phyloP scores from a whole-genome alignment of 1,140 invertebrate species.

The Arion vulgaris region DNA sequence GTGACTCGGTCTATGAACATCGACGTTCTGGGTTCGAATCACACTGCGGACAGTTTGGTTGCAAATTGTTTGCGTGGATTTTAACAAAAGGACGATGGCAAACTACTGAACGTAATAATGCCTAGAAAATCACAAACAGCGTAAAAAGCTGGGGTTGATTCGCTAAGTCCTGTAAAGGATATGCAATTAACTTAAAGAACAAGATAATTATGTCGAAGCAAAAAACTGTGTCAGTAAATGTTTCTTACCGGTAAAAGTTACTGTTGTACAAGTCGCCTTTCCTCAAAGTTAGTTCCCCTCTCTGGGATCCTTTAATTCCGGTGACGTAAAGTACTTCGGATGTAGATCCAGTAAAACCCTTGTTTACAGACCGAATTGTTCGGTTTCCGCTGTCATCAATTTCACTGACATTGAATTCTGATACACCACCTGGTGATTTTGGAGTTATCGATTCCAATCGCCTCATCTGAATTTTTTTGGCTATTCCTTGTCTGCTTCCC shows the following conservation, averaged over 20 bases:
- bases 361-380: slow-evolving; percentile 56
- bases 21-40: too few relatives aligned
- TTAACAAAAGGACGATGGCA: too few relatives aligned
- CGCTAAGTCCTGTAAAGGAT: too few relatives aligned
- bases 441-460: neutral
- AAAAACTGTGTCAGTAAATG: too few relatives aligned
- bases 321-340: slow-evolving; percentile 60
- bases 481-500: slow-evolving; percentile 39
- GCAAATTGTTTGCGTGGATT: too few relatives aligned
- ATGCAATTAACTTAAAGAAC: too few relatives aligned
- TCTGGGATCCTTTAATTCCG: slow-evolving; percentile 13
- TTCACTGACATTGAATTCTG: slow-evolving; percentile 55
- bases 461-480: slow-evolving; percentile 54
- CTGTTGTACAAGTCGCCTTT: neutral
- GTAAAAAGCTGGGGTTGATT: too few relatives aligned
- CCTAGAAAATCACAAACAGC: too few relatives aligned
- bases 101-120: too few relatives aligned
- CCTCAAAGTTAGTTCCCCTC: slow-evolving; percentile 30
- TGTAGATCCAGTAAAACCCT: slow-evolving; percentile 43
- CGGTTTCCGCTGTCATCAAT: slow-evolving; percentile 52
- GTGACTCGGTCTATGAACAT: too few relatives aligned
- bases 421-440: neutral
- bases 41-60: too few relatives aligned
- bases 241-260: neutral
- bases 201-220: too few relatives aligned